Conservation (phyloP, 2,797 vertebrate species). For the Xiphophorus birchmanni region DNA sequence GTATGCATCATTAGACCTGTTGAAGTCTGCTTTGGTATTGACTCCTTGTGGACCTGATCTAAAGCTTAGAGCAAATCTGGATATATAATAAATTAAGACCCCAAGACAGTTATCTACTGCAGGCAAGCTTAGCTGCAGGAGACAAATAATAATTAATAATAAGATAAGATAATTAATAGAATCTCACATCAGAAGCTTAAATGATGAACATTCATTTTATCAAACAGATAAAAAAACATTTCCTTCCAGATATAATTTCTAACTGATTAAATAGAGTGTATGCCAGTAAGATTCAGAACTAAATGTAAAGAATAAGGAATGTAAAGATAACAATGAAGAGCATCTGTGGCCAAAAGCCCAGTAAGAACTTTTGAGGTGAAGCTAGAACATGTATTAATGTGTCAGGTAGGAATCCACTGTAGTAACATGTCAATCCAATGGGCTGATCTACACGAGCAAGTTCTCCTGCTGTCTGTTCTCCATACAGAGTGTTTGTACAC, state of each 20-base stretch:
- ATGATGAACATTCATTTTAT: background rate
- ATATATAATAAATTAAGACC: background rate
- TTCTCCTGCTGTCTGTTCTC: slow-evolving; percentile 66
- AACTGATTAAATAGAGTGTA: background rate
- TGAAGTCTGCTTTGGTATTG: background rate
- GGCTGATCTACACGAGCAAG: slow-evolving; percentile 52
- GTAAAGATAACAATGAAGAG: slow-evolving; percentile 44
- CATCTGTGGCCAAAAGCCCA: slow-evolving; percentile 46
- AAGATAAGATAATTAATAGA: background rate
- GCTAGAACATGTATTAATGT: slow-evolving; percentile 62
- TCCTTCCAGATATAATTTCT: background rate
- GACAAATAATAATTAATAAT: background rate
- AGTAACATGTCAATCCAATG: slow-evolving; percentile 70
- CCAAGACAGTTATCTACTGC: background rate
- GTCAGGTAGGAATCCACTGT: slow-evolving; percentile 41
- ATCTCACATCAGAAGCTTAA: background rate
- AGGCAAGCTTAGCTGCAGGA: background rate
- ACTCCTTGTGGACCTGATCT: background rate
- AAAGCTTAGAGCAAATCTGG: background rate
- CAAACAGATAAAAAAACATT: background rate
- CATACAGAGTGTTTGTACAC: slow-evolving; percentile 74
- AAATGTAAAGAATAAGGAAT: slow-evolving; percentile 37
- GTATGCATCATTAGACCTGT: background rate
- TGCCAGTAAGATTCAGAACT: background rate
- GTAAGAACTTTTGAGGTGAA: slow-evolving; percentile 55